These are phyloP conservation scores for Pituophis catenifer DNA, from an alignment of 2,113 vertebrate species.

Conservation along the genomic window DNA sequence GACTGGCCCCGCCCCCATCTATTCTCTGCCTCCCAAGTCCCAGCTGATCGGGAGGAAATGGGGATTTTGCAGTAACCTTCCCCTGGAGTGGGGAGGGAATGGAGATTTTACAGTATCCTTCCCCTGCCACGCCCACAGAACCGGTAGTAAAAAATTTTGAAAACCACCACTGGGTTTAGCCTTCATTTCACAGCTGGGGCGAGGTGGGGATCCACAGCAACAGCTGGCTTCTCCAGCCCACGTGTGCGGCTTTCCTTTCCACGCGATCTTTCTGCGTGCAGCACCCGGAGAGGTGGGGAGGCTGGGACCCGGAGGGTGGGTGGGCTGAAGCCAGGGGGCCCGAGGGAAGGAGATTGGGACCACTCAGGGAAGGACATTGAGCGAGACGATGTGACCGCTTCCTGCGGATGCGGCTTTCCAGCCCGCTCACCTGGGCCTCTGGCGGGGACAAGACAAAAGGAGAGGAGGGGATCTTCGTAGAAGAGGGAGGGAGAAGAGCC, in stretches of 20 bases:
- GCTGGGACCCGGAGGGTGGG: no score
- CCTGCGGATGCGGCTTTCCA: neutral
- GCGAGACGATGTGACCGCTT: neutral
- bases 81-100: no score
- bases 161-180: no score
- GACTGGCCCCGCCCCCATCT: no score
- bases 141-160: no score
- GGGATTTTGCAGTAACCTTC: no score
- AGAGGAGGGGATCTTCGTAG: neutral
- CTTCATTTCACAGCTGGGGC: neutral
- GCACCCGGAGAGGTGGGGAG: neutral
- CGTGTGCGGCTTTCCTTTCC: neutral
- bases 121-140: no score
- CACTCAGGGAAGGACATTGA: slow-evolving; percentile 10
- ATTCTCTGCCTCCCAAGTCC: no score
- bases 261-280: neutral
- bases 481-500: neutral
- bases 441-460: neutral
- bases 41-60: no score
- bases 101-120: no score
- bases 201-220: neutral
- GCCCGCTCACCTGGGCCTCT: neutral
- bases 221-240: neutral
- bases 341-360: neutral
- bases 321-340: no score